phyloP scores from a whole-genome alignment of 2,113 vertebrate species.

The Megaleporinus macrocephalus region DNA sequence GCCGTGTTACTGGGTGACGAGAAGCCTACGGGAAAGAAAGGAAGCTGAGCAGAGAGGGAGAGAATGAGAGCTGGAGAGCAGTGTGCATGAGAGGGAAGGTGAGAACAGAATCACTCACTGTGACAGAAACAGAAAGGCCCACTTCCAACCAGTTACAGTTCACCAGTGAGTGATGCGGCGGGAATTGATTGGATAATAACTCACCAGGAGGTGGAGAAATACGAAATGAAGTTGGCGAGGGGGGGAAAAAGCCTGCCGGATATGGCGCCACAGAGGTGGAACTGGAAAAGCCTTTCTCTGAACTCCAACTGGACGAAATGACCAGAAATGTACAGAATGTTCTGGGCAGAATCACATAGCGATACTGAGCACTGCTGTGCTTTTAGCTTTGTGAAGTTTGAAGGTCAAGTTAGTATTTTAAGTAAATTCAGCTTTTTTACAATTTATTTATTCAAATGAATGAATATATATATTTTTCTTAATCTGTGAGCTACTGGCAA shows the following conservation, averaged over 20 bases:
- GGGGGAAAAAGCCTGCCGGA: background rate
- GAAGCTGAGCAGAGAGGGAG: background rate
- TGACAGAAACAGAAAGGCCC: background rate
- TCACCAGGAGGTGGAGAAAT: background rate
- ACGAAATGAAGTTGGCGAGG: background rate
- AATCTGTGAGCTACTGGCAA: no score
- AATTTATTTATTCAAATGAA: no score
- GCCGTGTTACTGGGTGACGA: background rate
- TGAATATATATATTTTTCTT: no score
- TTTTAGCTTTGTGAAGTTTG: no score
- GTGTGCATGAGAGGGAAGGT: background rate
- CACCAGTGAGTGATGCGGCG: background rate
- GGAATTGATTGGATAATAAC: background rate
- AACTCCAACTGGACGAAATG: background rate
- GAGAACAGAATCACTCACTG: background rate
- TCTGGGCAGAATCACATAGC: no score
- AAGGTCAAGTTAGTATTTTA: no score
- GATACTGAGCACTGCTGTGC: no score
- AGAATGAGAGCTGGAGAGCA: constrained; percentile 1
- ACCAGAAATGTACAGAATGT: no score
- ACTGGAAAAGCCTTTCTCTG: background rate
- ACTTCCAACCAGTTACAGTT: background rate
- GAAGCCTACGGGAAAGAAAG: background rate
- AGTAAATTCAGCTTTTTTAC: no score
- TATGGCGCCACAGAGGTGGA: background rate